A percentile compares a stretch with the other conserved stretches of the same genome.
Evolutionary conservation across 2,113 vertebrate species (phyloP).

Genomic region (Ceyx melanurus): DNA sequence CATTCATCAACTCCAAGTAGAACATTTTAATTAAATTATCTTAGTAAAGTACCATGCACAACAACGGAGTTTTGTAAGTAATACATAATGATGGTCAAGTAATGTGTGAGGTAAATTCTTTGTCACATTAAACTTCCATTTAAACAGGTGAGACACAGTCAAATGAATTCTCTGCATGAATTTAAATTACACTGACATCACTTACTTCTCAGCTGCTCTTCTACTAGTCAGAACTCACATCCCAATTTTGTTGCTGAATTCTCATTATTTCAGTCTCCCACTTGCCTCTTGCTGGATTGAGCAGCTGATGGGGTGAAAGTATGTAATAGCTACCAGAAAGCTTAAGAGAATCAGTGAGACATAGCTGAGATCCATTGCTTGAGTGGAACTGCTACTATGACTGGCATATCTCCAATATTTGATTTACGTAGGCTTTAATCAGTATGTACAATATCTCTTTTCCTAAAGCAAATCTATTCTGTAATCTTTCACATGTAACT

Average conservation of each 20-base stretch:
- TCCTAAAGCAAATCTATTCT: constrained; percentile 18
- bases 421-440: background rate
- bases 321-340: background rate
- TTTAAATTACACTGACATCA: background rate
- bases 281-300: background rate
- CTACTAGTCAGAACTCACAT: background rate
- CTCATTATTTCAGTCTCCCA: background rate
- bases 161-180: background rate
- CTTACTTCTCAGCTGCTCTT: background rate
- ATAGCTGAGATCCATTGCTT: background rate
- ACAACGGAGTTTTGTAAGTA: background rate
- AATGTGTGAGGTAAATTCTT: background rate
- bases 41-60: background rate
- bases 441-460: constrained; percentile 2
- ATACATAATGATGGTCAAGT: background rate
- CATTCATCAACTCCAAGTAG: background rate
- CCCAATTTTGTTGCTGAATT: background rate
- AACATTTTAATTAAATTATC: background rate
- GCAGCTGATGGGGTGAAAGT: background rate
- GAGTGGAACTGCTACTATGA: background rate
- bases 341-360: constrained; percentile 8
- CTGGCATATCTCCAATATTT: constrained; percentile 38
- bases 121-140: background rate
- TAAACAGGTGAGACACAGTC: background rate
- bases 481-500: background rate